phyloP scores from a whole-genome alignment of 2,888 invertebrate species.

The Heliconius sara region DNA sequence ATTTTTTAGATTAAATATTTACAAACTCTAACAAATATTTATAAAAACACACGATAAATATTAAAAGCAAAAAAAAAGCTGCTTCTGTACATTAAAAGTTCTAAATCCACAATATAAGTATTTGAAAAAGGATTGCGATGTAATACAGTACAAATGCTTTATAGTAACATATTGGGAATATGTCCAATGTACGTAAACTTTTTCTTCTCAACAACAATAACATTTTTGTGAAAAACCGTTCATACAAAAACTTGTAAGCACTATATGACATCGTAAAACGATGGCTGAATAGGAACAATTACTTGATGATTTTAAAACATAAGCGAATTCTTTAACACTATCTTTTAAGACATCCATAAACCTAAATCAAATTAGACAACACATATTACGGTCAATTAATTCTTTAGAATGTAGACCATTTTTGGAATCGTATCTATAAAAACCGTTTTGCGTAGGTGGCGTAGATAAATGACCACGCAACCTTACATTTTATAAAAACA shows the following conservation, averaged over 20 bases:
- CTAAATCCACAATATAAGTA: background rate
- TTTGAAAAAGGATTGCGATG: background rate
- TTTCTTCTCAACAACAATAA: background rate
- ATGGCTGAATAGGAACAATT: constrained; percentile 18
- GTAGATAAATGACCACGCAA: background rate
- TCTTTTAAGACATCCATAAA: constrained; percentile 7
- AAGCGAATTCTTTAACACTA: constrained; percentile 3
- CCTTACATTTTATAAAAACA: constrained; percentile 3
- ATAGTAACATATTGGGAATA: background rate
- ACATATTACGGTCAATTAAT: constrained; percentile 49
- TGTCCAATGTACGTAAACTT: background rate
- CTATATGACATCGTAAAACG: background rate
- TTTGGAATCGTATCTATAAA: constrained; percentile 36
- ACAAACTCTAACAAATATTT: too few relatives aligned
- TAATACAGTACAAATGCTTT: background rate
- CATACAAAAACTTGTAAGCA: background rate
- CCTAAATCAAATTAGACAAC: constrained; percentile 36
- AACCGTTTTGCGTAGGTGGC: constrained; percentile 60
- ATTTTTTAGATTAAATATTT: too few relatives aligned
- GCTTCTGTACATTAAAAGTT: too few relatives aligned
- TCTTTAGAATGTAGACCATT: constrained; percentile 51
- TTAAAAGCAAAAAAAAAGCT: background rate
- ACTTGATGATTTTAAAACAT: constrained; percentile 22
- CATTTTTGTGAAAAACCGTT: background rate
- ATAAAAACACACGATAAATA: background rate